Conservation (phyloP, 92 coral and sea anemone species). For the Parazoanthus darwini region DNA sequence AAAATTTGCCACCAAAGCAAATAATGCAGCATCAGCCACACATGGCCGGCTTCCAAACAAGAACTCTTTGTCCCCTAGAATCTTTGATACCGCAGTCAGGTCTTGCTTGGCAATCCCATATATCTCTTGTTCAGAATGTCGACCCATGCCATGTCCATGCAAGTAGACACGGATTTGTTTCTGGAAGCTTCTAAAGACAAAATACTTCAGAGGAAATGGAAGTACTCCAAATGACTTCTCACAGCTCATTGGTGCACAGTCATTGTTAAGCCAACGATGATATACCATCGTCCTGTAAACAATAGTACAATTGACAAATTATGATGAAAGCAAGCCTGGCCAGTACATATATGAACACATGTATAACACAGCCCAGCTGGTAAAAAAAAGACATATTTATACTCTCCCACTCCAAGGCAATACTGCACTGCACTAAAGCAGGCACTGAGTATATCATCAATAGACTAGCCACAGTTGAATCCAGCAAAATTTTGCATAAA, state of each 20-base stretch:
- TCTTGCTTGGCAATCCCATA: conserved; percentile 72
- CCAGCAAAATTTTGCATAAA: too few relatives aligned
- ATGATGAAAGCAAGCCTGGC: too few relatives aligned
- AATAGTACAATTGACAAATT: too few relatives aligned
- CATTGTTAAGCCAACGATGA: conserved; percentile 62
- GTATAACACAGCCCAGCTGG: too few relatives aligned
- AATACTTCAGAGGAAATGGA: conserved; percentile 47
- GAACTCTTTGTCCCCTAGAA: conserved; percentile 70
- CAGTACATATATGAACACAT: too few relatives aligned
- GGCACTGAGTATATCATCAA: too few relatives aligned
- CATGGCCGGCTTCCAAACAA: conserved; percentile 80
- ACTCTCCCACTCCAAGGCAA: too few relatives aligned
- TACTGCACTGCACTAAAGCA: too few relatives aligned
- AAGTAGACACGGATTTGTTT: conserved; percentile 45
- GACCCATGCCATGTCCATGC: conserved; percentile 78
- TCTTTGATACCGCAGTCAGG: conserved; percentile 65
- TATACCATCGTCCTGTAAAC: conserved; percentile 38
- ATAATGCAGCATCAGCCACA: conserved; percentile 65
- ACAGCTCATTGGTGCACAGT: conserved; percentile 27
- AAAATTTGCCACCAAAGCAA: conserved; percentile 63
- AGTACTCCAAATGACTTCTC: conserved; percentile 52
- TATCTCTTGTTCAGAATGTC: conserved; percentile 72
- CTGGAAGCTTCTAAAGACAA: conserved; percentile 52
- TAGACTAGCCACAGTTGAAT: too few relatives aligned
- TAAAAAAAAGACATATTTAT: too few relatives aligned